Evolutionary conservation across 2,797 vertebrate species (phyloP), one percentile per base, ranked within the genome.

Genomic region (Fringilla coelebs): DNA sequence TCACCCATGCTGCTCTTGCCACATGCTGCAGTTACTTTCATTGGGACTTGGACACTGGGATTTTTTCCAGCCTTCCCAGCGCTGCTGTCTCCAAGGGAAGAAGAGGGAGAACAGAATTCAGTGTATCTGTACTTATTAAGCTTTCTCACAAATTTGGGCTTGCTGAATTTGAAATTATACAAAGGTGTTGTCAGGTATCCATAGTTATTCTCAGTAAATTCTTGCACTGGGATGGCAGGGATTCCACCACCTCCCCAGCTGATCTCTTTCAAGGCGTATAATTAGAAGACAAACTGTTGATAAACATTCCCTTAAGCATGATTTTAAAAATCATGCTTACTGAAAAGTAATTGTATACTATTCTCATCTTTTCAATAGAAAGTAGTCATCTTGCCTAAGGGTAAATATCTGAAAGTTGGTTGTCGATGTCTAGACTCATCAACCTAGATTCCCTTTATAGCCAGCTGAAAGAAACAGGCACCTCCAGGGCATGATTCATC

Each of bases 381-480:
- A 86, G 58, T 62, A 86, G 51, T 88, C 6, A 6, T 96, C 88
- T 93, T 73, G 95, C 95, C 94, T 94, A 38, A 79, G 93, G 96
- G 80, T 76, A 52, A 58, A 88, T 94, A 95, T 91, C 93, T 94
- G 80, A 86, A 90, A 85, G 74, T 78, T 96, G 74, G 88, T 95
- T 95, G 96, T 96, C 29, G 3, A 94, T 93, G 96, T 95, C 96
- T 95, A 96, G 96, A 96, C 95, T 96, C 85, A 94, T 96, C 95
- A 96, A 94, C 96, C 96, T 94, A 96, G 90, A 96, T 96, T 96
- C 94, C 83, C 93, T 95, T 96, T 94, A 94, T 96, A 96, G 90
- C 90, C 74, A 88, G 90, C 90, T 95, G 91, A 91, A 96, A 93
- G 90, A 90, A 96, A 85, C 45, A 91, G 95, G 96, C 95, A 96